These are phyloP conservation scores for Ariopsis seemanni DNA, from an alignment of 2,113 vertebrate species.

Conservation along the genomic window DNA sequence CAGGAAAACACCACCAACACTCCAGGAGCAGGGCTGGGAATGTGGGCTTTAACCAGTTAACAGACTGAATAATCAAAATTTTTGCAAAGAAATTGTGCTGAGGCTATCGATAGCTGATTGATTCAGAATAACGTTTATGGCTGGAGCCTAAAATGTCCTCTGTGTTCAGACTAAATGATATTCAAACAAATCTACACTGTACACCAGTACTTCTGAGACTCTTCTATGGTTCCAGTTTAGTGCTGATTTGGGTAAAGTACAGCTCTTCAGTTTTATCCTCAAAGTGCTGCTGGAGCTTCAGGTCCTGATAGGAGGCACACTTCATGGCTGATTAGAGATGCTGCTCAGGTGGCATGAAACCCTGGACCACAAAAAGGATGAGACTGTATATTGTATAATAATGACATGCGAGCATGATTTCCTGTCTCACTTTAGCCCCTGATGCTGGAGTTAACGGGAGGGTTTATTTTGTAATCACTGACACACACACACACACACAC, in stretches of 20 bases:
- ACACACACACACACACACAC: too few species aligned
- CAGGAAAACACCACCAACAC: background rate
- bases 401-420: background rate
- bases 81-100: too few species aligned
- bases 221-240: background rate
- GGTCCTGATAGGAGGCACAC: background rate
- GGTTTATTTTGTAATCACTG: background rate
- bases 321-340: conserved; percentile 1
- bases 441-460: background rate
- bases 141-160: background rate
- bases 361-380: too few species aligned
- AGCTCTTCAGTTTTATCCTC: background rate
- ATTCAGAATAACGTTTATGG: background rate
- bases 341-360: background rate
- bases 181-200: background rate
- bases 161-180: background rate
- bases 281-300: background rate
- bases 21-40: background rate
- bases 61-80: background rate
- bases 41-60: background rate
- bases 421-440: background rate
- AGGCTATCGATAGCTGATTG: background rate
- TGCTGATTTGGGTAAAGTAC: background rate
- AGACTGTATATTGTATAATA: background rate
- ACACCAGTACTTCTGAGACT: background rate